A percentile compares a stretch with the other conserved stretches of the same genome.
Evolutionary conservation across 2,113 vertebrate genomes (phyloP).

Genomic region (Phodopus roborovskii): DNA sequence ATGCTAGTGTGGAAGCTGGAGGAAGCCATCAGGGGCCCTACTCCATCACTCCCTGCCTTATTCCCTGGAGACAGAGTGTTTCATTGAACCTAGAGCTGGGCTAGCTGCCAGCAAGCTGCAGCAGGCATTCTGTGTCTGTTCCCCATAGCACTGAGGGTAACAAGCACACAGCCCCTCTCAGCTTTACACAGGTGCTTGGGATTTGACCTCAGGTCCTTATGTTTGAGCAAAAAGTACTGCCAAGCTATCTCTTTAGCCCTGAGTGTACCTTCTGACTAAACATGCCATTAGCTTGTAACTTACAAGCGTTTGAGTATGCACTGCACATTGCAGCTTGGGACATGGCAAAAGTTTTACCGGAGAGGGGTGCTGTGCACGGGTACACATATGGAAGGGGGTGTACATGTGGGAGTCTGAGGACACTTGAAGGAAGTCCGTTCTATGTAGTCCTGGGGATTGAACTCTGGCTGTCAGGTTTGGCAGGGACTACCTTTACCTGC

Average conservation of each 20-base stretch:
- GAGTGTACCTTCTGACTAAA: background rate
- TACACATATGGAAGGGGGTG: too few relatives aligned
- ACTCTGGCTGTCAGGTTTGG: background rate
- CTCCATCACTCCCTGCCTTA: background rate
- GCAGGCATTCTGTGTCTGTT: background rate
- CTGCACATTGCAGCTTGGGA: rapidly evolving
- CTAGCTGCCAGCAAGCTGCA: background rate
- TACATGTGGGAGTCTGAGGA: too few relatives aligned
- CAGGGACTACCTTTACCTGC: background rate
- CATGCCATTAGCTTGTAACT: background rate
- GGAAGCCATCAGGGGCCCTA: background rate
- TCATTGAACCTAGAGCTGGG: background rate
- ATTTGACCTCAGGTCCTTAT: background rate
- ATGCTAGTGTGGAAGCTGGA: background rate
- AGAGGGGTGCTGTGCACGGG: background rate
- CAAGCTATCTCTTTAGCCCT: background rate
- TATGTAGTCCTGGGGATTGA: background rate
- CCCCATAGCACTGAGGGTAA: background rate
- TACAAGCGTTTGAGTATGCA: background rate
- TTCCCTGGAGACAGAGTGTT: background rate
- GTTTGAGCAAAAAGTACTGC: background rate
- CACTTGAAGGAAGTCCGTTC: background rate
- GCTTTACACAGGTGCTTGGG: background rate
- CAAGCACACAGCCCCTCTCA: background rate
- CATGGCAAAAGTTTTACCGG: background rate